phyloP scores from a whole-genome alignment of 2,797 vertebrate genomes.

The Crenichthys baileyi region DNA sequence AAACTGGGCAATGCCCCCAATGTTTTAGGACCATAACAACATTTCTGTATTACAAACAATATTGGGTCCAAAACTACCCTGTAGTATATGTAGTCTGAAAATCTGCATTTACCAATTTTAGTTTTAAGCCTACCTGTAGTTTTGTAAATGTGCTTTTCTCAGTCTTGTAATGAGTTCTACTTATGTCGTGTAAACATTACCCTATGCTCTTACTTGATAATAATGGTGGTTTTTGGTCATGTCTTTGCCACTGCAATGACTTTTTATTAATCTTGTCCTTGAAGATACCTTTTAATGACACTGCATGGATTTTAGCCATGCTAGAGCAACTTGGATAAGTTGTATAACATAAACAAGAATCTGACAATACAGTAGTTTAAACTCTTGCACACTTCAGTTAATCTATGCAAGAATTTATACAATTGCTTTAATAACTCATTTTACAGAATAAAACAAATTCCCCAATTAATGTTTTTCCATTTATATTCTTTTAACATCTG shows the following conservation, averaged over 20 bases:
- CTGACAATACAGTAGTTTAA: no score
- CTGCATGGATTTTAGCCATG: no score
- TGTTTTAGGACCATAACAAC: no score
- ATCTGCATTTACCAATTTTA: not conserved
- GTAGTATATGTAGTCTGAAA: not conserved
- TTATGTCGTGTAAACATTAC: not conserved
- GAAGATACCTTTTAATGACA: no score
- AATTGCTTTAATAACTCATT: no score
- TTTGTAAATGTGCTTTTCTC: not conserved
- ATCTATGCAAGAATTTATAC: not conserved
- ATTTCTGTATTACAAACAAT: not conserved
- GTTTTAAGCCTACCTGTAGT: not conserved
- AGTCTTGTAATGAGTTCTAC: not conserved
- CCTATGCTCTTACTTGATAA: not conserved
- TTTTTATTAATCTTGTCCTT: no score
- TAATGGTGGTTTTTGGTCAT: not conserved
- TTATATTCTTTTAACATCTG: not conserved
- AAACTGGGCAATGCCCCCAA: no score
- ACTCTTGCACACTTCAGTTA: no score
- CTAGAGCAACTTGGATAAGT: no score
- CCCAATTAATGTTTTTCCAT: not conserved
- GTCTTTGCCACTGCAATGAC: not conserved
- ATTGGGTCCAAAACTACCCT: not conserved
- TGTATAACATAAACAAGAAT: no score
- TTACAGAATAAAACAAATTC: not conserved